Percentiles rank a stretch among this genome's conserved stretches.
Evolutionary conservation across 2,797 vertebrate species (phyloP).

Genomic region (Chloroceryle amazona): DNA sequence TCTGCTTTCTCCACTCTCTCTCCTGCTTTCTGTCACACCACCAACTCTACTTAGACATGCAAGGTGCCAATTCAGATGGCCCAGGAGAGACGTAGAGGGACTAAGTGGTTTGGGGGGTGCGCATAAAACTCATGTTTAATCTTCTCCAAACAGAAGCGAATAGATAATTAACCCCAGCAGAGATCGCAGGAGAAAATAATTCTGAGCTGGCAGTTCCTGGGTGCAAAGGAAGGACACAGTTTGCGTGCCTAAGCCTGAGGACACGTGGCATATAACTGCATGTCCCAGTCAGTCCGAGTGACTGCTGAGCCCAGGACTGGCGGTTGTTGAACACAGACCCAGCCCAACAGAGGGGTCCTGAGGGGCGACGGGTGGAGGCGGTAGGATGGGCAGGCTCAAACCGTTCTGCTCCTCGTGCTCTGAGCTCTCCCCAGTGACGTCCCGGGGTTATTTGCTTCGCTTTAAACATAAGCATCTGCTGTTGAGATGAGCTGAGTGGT

Average conservation of each 20-base stretch:
- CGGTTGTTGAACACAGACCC: too few relatives aligned
- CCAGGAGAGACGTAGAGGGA: background rate
- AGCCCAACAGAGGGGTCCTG: background rate
- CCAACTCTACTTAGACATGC: background rate
- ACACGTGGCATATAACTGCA: fast-evolving
- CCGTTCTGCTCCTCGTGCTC: background rate
- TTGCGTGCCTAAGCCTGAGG: background rate
- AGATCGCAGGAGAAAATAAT: background rate
- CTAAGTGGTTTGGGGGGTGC: background rate
- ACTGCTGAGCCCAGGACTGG: too few relatives aligned
- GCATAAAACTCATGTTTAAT: background rate
- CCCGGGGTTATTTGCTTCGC: background rate
- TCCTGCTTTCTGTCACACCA: background rate
- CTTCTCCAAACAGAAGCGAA: background rate
- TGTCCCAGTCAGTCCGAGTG: background rate
- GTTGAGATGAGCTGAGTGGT: background rate
- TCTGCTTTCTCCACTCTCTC: too few relatives aligned
- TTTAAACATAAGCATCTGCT: background rate
- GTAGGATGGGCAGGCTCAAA: background rate
- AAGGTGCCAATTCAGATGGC: background rate
- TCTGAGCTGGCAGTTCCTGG: background rate
- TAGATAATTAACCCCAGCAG: background rate
- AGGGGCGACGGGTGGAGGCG: too few relatives aligned
- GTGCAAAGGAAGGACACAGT: background rate
- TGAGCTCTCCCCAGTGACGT: background rate